Percentiles rank a stretch among this genome's conserved stretches.
Conservation (phyloP, 2,888 invertebrate genomes). For the Lymantria dispar region DNA sequence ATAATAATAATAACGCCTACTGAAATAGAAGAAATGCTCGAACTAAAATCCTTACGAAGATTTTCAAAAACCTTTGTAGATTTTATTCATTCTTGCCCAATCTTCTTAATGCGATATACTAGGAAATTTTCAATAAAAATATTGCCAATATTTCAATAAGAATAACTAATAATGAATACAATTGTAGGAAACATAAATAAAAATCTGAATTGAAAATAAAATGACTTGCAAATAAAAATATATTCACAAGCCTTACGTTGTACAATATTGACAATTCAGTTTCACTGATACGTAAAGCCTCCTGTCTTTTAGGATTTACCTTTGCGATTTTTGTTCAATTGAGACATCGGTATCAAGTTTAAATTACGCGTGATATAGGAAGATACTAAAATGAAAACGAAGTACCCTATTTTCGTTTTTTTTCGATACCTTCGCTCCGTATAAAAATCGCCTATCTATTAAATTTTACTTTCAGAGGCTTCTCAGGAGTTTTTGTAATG, state of each 20-base stretch:
- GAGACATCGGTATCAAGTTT: slow-evolving; percentile 24
- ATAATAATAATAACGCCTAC: no score
- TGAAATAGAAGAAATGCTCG: no score
- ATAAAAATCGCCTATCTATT: neutral
- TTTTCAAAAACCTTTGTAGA: no score
- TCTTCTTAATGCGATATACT: no score
- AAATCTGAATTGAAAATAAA: neutral
- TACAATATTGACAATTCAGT: slow-evolving; percentile 48
- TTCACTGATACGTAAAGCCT: slow-evolving; percentile 44
- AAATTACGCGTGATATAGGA: slow-evolving; percentile 28
- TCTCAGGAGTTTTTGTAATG: neutral
- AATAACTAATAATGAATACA: no score
- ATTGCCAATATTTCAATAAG: no score
- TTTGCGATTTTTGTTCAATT: slow-evolving; percentile 33
- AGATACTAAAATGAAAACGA: slow-evolving; percentile 8
- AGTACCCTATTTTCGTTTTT: no score
- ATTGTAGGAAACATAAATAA: no score
- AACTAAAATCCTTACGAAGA: no score
- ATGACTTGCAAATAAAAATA: neutral
- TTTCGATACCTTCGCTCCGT: neutral
- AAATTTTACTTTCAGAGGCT: neutral
- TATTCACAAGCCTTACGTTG: slow-evolving; percentile 14
- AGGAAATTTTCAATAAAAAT: no score
- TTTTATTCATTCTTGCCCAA: no score
- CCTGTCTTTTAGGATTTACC: slow-evolving; percentile 38